Evolutionary conservation across 2,113 vertebrate species (phyloP), one percentile per base, ranked within the genome.

Genomic region (Lycocorax pyrrhopterus): DNA sequence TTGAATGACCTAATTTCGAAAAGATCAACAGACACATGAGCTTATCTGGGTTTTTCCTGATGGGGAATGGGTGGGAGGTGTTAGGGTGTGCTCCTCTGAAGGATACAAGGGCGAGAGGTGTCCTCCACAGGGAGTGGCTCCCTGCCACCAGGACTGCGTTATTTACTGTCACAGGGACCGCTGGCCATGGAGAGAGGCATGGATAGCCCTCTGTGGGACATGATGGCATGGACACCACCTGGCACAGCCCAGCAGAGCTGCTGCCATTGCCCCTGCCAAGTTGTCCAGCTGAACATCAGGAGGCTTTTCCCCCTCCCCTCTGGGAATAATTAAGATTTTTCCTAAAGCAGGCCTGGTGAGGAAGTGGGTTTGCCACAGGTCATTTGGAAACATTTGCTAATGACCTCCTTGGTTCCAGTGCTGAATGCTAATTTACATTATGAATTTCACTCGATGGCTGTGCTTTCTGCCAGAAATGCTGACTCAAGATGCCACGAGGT

Each of bases 391-490:
- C 33, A 58, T 93, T 83, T 93, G 78, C 72, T 75, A 43, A 90
- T 87, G 89, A 76, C 72, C 60, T 44, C 53, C 81, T 55, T 7
- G 2, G 46, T 91, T 75, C 29, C 41, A 71, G 39, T 37, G 53
- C 44, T 93, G 82, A 60, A n/a, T 90, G 37, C 46, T 84, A 60
- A 96, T 95, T 92, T 82, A 81, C 55, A 25, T 85, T 87, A 95
- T 81, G 73, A 84, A 79, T 68, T 83, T 95, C 71, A 33, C 78
- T 87, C 51, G 7, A 16, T 12, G 6, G 64, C 49, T 52, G 12
- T 39, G 59, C 85, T 79, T 69, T 72, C 68, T 72, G 60, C 44
- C 91, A 95, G 93, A 95, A 94, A 66, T 89, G 94, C 96, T 96
- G 92, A 96, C 86, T 91, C 86, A 43, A 30, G 72, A 81, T 95